These are phyloP conservation scores for Anthrax anthrax DNA, from an alignment of 2,888 invertebrate species.

Conservation along the genomic window DNA sequence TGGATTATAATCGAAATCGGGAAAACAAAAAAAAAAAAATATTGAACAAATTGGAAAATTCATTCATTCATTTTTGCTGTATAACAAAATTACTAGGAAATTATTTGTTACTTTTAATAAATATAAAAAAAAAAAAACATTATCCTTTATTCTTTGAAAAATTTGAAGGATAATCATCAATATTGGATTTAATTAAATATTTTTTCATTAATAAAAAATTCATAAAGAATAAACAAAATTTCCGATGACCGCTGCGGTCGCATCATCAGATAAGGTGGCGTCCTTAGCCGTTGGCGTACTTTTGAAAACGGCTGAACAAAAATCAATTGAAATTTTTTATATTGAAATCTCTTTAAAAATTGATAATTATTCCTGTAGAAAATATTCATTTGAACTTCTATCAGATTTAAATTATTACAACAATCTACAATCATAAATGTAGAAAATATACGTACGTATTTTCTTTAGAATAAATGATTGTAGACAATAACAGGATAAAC, in stretches of 20 bases:
- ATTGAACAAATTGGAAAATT: background rate
- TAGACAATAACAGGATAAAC: too few species aligned
- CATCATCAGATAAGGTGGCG: conserved; percentile 27
- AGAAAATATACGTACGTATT: too few species aligned
- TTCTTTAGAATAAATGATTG: too few species aligned
- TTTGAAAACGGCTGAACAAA: conserved; percentile 11
- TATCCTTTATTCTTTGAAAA: background rate
- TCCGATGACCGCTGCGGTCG: conserved; percentile 32
- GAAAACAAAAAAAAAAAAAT: background rate
- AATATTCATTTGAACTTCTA: conserved; percentile 6
- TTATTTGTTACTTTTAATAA: background rate
- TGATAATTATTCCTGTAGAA: background rate
- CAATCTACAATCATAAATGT: background rate
- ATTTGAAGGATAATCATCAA: background rate
- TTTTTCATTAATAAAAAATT: too few species aligned
- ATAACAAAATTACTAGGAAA: too few species aligned
- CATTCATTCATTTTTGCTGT: too few species aligned
- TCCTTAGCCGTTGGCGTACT: conserved; percentile 19
- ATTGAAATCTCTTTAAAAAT: conserved; percentile 9
- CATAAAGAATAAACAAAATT: conserved; percentile 15
- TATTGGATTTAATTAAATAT: background rate
- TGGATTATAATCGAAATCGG: too few species aligned
- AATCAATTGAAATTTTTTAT: conserved; percentile 13
- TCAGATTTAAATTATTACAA: conserved; percentile 7
- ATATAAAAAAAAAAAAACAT: background rate